Percentiles rank a stretch among this genome's conserved stretches.
Conservation (phyloP, 2,888 invertebrate species). For the Chloromyia formosa region DNA sequence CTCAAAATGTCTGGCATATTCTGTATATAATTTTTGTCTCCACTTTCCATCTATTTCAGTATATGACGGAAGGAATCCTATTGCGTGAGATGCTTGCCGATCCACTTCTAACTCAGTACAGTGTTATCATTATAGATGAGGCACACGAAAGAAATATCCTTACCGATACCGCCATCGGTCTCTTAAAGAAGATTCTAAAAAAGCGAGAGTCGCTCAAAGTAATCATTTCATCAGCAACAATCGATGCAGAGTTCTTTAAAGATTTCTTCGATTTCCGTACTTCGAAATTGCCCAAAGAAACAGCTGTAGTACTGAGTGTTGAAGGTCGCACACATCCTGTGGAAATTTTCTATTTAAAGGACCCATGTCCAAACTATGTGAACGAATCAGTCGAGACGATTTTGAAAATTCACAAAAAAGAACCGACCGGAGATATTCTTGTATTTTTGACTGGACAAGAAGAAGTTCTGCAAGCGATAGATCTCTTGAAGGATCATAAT, state of each 20-base stretch:
- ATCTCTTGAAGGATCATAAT: constrained; percentile 69
- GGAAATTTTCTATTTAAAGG: constrained; percentile 81
- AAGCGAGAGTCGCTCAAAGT: constrained; percentile 84
- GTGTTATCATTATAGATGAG: constrained; percentile 90
- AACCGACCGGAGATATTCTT: constrained; percentile 86
- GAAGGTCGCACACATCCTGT: constrained; percentile 91
- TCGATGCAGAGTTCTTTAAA: constrained; percentile 87
- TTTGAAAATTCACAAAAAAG: constrained; percentile 86
- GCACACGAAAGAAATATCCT: constrained; percentile 94
- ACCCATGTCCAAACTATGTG: constrained; percentile 90
- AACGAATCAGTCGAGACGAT: constrained; percentile 87
- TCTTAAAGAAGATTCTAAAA: constrained; percentile 89
- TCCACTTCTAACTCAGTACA: constrained; percentile 88
- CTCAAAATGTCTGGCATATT: neutral
- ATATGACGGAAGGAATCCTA: constrained; percentile 95
- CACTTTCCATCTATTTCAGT: constrained; percentile 68
- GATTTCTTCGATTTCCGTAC: constrained; percentile 76
- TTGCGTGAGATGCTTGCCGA: constrained; percentile 95
- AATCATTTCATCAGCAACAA: constrained; percentile 93
- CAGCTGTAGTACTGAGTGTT: constrained; percentile 84
- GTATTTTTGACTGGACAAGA: constrained; percentile 95
- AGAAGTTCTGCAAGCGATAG: constrained; percentile 84
- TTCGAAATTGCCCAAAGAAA: constrained; percentile 67
- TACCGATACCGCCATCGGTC: constrained; percentile 93
- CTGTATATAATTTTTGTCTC: neutral